Conservation (phyloP, 1,140 invertebrate genomes). For the Homarus americanus region DNA sequence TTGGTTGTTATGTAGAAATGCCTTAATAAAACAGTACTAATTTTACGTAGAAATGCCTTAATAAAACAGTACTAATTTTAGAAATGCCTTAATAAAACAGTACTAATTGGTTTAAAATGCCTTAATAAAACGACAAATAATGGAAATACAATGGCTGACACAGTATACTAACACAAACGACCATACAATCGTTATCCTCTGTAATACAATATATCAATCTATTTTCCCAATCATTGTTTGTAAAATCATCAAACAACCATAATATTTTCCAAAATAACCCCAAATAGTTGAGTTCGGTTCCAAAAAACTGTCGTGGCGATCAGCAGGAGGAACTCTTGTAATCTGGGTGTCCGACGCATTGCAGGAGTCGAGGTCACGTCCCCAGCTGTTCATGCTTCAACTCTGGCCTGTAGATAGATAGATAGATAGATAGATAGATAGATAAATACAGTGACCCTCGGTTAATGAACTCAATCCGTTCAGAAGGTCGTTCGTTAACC, state of each 20-base stretch:
- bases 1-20: background rate
- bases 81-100: too few relatives aligned
- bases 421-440: background rate
- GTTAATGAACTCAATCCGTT: too few relatives aligned
- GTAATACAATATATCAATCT: background rate
- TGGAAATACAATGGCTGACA: too few relatives aligned
- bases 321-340: conserved; percentile 70
- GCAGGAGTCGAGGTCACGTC: conserved; percentile 56
- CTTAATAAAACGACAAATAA: too few relatives aligned
- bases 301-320: background rate
- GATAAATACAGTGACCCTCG: background rate
- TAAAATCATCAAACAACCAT: background rate
- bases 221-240: background rate
- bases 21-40: too few relatives aligned
- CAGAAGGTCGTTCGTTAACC: too few relatives aligned
- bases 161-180: background rate
- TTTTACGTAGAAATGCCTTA: too few relatives aligned
- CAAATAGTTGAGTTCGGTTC: background rate
- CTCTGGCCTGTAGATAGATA: conserved; percentile 34
- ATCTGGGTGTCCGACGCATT: conserved; percentile 69
- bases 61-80: too few relatives aligned
- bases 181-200: background rate
- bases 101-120: too few relatives aligned
- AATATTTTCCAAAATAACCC: background rate
- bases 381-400: conserved; percentile 36